Evolutionary conservation across 1,140 invertebrate genomes (phyloP).

Genomic region (Pollicipes pollicipes): DNA sequence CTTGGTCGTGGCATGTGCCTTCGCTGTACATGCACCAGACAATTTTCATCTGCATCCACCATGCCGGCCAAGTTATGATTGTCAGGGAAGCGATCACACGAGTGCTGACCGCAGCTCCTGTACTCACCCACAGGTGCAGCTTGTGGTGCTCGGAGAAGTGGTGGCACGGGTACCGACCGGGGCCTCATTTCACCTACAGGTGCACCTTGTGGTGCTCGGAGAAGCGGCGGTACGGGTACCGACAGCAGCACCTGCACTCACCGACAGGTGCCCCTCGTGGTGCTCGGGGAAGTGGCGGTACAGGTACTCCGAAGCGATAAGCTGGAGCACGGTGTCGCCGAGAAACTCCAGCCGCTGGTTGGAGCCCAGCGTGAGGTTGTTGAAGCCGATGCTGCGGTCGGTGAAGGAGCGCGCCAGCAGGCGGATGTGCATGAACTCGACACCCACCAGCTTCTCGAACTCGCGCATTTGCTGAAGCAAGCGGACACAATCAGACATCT

Average conservation of each 20-base stretch:
- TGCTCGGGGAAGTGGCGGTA: constrained; percentile 95
- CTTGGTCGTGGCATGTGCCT: too few relatives aligned
- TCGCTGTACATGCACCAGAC: too few relatives aligned
- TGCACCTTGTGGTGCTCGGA: too few relatives aligned
- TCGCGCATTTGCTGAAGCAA: constrained; percentile 67
- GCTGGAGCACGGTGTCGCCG: constrained; percentile 90
- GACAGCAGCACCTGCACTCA: constrained; percentile 36
- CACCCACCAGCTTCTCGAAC: constrained; percentile 82
- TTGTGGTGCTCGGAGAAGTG: too few relatives aligned
- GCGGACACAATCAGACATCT: constrained; percentile 16
- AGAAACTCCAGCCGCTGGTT: constrained; percentile 96
- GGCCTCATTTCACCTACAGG: too few relatives aligned
- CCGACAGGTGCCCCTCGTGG: constrained; percentile 96
- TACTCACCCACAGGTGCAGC: too few relatives aligned
- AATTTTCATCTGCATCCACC: too few relatives aligned
- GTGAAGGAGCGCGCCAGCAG: constrained; percentile 89
- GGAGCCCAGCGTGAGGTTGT: constrained; percentile 87
- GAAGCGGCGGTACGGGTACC: too few relatives aligned
- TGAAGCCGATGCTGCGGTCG: constrained; percentile 85
- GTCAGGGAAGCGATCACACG: too few relatives aligned
- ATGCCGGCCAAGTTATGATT: too few relatives aligned
- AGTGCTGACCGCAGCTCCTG: too few relatives aligned
- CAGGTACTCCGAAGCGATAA: constrained; percentile 90
- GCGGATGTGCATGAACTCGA: constrained; percentile 86
- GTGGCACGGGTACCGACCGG: too few relatives aligned